phyloP scores from a whole-genome alignment of 1,140 invertebrate genomes.

The Vanessa tameamea region DNA sequence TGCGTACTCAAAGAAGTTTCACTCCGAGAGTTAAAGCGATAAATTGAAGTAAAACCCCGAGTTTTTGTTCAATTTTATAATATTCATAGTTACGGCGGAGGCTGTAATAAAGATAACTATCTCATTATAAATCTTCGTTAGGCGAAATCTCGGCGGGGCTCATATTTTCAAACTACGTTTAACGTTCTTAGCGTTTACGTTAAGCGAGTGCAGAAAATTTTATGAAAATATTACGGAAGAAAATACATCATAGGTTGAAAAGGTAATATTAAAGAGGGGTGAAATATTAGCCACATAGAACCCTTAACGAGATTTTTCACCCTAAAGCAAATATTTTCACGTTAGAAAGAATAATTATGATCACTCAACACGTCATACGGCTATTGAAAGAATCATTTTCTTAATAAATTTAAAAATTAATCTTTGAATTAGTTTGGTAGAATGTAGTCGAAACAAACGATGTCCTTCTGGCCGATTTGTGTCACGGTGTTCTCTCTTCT shows the following conservation, averaged over 20 bases:
- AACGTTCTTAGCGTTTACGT: constrained; percentile 61
- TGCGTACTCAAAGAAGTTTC: too few relatives aligned
- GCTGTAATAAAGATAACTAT: constrained; percentile 52
- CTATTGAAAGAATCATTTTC: too few relatives aligned
- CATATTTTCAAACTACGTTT: constrained; percentile 61
- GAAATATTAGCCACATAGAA: constrained; percentile 25
- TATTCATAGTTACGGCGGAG: constrained; percentile 26
- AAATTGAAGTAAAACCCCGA: too few relatives aligned
- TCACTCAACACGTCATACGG: background rate
- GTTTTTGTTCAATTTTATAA: constrained; percentile 28
- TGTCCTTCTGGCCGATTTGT: too few relatives aligned
- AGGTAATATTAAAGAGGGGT: constrained; percentile 25
- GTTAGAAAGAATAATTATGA: background rate
- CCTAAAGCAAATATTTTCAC: constrained; percentile 13
- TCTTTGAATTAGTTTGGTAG: too few relatives aligned
- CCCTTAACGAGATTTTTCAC: constrained; percentile 18
- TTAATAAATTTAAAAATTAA: too few relatives aligned
- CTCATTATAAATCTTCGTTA: constrained; percentile 74
- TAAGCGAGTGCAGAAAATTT: constrained; percentile 65
- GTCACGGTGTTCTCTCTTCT: too few relatives aligned
- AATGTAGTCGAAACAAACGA: too few relatives aligned
- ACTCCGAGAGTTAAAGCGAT: too few relatives aligned
- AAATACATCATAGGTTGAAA: constrained; percentile 40
- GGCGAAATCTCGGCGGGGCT: constrained; percentile 51
- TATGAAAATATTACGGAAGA: constrained; percentile 54